phyloP scores from a whole-genome alignment of 2,888 invertebrate species.

The Mantis religiosa region DNA sequence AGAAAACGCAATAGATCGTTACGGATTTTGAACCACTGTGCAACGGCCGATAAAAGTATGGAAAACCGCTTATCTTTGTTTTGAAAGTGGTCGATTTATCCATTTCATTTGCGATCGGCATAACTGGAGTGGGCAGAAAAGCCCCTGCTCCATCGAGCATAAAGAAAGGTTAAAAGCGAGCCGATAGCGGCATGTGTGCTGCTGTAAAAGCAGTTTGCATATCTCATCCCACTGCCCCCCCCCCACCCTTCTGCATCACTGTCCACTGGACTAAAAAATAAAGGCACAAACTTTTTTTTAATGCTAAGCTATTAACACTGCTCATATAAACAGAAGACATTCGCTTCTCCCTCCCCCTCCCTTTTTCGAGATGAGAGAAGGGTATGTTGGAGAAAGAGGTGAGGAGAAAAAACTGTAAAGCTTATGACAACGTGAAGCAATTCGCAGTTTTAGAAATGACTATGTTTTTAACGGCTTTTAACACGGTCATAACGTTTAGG shows the following conservation, averaged over 20 bases:
- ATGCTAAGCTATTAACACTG: neutral
- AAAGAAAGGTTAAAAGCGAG: neutral
- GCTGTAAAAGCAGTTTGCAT: neutral
- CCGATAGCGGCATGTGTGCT: neutral
- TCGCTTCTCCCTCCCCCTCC: neutral
- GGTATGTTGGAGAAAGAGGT: neutral
- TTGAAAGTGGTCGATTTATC: neutral
- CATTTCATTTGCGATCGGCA: neutral
- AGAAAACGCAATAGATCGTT: neutral
- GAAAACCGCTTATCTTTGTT: neutral
- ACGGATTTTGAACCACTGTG: neutral
- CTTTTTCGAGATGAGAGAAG: neutral
- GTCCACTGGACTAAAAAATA: neutral
- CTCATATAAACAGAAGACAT: neutral
- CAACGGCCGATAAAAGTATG: neutral
- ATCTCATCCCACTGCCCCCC: neutral
- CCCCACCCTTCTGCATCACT: neutral
- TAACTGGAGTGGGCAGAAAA: neutral
- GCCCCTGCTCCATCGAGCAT: neutral
- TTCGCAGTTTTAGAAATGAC: neutral
- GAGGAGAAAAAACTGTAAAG: neutral
- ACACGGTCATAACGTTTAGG: neutral
- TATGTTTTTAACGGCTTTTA: slow-evolving; percentile 1
- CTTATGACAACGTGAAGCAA: neutral
- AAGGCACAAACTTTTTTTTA: neutral